These are phyloP conservation scores for Dryobota labecula DNA, from an alignment of 2,888 invertebrate genomes.

Conservation along the genomic window DNA sequence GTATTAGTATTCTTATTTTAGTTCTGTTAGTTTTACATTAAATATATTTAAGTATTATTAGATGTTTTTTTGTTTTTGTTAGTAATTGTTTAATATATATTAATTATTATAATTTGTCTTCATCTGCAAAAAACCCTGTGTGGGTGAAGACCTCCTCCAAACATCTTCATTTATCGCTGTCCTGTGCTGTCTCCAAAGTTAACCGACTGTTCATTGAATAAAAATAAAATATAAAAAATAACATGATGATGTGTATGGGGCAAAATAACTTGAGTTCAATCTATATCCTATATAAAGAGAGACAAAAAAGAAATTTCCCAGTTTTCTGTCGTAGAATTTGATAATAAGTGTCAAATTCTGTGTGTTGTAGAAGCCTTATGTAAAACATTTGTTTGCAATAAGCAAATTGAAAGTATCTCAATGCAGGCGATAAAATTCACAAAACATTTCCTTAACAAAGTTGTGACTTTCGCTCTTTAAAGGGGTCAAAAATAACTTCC, in stretches of 20 bases:
- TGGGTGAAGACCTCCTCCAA: no score
- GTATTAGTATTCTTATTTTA: no score
- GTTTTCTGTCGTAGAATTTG: neutral
- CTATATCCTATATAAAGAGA: neutral
- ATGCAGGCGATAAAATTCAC: neutral
- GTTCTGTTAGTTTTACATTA: no score
- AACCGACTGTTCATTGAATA: no score
- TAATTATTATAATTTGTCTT: no score
- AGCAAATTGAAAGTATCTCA: neutral
- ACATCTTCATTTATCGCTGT: no score
- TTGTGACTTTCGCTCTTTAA: slow-evolving; percentile 10
- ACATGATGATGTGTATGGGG: neutral
- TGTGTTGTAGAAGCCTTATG: neutral
- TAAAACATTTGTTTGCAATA: neutral
- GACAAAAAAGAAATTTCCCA: neutral
- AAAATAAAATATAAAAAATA: no score
- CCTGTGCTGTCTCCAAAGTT: no score
- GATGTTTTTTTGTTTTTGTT: no score
- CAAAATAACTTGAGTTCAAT: neutral
- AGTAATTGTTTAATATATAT: no score
- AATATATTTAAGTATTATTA: no score
- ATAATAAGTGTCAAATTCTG: neutral
- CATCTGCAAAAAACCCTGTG: no score
- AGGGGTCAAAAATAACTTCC: slow-evolving; percentile 34
- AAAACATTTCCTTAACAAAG: neutral